A percentile compares a stretch with the other conserved stretches of the same genome.
These are phyloP conservation scores for Daphoenositta chrysoptera DNA, from an alignment of 2,113 vertebrate genomes.

Conservation along the genomic window DNA sequence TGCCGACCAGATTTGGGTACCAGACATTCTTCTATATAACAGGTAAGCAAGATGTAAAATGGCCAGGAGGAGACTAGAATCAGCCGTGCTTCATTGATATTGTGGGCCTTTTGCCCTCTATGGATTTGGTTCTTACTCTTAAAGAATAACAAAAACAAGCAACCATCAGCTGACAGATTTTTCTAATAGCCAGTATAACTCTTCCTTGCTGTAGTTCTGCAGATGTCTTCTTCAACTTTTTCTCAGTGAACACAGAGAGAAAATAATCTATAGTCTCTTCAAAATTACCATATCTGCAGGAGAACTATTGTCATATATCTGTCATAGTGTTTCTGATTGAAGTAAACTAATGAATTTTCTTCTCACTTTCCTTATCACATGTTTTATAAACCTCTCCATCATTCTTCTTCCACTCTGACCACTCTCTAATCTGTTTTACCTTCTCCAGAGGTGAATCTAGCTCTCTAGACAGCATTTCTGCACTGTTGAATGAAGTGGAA, in stretches of 20 bases:
- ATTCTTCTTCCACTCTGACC: background rate
- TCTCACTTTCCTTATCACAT: background rate
- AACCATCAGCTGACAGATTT: background rate
- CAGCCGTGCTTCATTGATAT: background rate
- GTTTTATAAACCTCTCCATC: background rate
- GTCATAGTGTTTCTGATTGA: background rate
- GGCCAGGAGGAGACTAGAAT: background rate
- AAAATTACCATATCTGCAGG: background rate
- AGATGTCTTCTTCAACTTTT: background rate
- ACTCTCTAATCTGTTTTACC: background rate
- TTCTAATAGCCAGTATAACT: background rate
- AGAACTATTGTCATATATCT: background rate
- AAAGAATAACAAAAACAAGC: background rate
- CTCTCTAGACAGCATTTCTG: background rate
- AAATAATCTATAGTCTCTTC: background rate
- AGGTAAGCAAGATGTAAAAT: conserved; percentile 68
- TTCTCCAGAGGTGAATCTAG: background rate
- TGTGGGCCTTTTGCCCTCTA: background rate
- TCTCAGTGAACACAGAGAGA: background rate
- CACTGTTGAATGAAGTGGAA: background rate
- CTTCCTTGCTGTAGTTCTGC: background rate
- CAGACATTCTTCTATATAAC: conserved; percentile 91
- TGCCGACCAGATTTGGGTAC: conserved; percentile 84
- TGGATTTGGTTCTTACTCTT: background rate
- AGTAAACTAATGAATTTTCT: background rate